Evolutionary conservation across 2,113 vertebrate species (phyloP), one percentile per base, ranked within the genome.

Genomic region (Anguilla japonica): DNA sequence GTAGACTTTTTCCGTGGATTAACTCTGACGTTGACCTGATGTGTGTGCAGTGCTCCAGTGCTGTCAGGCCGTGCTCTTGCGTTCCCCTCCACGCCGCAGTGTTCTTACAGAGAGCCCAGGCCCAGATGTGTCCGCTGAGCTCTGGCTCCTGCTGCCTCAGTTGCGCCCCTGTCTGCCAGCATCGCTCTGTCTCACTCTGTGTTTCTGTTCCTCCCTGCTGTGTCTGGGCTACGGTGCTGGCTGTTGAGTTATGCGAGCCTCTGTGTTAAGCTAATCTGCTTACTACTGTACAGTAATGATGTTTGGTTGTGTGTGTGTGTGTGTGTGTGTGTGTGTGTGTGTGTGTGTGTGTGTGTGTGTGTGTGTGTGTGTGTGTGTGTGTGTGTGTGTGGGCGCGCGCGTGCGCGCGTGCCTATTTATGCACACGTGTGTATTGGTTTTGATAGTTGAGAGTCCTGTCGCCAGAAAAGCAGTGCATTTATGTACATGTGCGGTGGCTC

Each of bases 1-100:
- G 13, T 67, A 60, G 79, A 75, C n/a, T 40, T 82, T 88, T 57
- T 86, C 50, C 75, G 82, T 67, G 57, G 34, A 81, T 41, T 85
- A 34, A 34, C 87, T 50, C 41, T 56, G 26, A 13, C 67, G 2
- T 86, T 86, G 11, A 86, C 56, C 2, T 79, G 56, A 56, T 26
- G 40, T 56, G 41, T 75, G 26, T 80, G 79, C 9, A 15, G 13
- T n/a, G 39, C 79, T 40, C 79, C 15, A 80, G 34, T 41, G 79
- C 13, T 80, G 15, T 14, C 79, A 16, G 39, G 14, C 22, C 39
- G 34, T 26, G 29, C 50, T 53, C 11, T 75, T n/a, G 20, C n/a
- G 67, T 5, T 22, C n/a, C 75, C 34, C 39, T 29, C 29, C 34
- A 34, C 26, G 8, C 29, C 41, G 79, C 29, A 29, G 34, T 80